phyloP scores from a whole-genome alignment of 2,888 invertebrate genomes.

The Dendrolimus houi region DNA sequence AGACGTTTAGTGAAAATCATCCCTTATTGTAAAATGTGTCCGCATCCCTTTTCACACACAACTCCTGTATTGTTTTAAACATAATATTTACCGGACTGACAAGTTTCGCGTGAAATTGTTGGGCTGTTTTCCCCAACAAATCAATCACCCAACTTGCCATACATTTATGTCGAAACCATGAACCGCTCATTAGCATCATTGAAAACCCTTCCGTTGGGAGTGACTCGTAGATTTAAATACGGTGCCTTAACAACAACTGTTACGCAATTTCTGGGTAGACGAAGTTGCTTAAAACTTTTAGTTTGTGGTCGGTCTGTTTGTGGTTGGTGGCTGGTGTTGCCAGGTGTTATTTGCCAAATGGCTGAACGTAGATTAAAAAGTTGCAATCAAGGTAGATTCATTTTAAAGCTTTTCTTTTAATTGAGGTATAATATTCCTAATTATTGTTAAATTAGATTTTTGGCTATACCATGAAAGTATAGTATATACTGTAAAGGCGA shows the following conservation, averaged over 20 bases:
- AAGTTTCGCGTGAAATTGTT: background rate
- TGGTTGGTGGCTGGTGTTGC: conserved; percentile 22
- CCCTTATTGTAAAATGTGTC: too few species aligned
- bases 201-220: conserved; percentile 12
- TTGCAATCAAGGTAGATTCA: too few species aligned
- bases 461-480: too few species aligned
- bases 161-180: background rate
- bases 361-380: too few species aligned
- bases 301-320: conserved; percentile 54
- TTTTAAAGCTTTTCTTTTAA: too few species aligned
- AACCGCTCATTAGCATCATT: conserved; percentile 3
- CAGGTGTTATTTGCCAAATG: background rate
- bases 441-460: too few species aligned
- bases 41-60: too few species aligned
- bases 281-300: conserved; percentile 53
- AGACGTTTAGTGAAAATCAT: too few species aligned
- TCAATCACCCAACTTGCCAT: background rate
- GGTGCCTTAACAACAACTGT: conserved; percentile 6
- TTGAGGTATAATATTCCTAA: too few species aligned
- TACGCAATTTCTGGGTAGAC: conserved; percentile 35
- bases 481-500: too few species aligned
- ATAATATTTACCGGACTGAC: too few species aligned
- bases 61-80: too few species aligned
- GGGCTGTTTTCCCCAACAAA: conserved; percentile 13
- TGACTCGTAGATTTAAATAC: conserved; percentile 10